Conservation (phyloP, 2,113 vertebrate species). For the Crotophaga sulcirostris region DNA sequence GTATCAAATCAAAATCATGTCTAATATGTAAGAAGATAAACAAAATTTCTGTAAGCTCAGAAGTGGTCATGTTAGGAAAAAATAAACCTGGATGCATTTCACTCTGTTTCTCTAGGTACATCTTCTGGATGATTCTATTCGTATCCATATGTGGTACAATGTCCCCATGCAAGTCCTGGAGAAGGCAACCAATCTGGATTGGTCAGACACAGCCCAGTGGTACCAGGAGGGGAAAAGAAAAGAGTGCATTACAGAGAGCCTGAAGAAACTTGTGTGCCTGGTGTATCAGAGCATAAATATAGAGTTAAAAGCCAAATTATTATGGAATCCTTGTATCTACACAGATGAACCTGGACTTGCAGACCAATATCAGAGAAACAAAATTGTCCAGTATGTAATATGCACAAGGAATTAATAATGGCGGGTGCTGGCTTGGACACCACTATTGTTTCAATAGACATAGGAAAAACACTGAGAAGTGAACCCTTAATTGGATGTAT, state of each 20-base stretch:
- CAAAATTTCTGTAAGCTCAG: not conserved
- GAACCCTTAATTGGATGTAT: not conserved
- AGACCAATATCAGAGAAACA: not conserved
- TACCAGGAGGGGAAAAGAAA: not conserved
- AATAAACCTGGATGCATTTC: not conserved
- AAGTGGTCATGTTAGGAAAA: not conserved
- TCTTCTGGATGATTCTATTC: not conserved
- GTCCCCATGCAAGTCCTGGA: not conserved
- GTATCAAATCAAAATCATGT: not conserved
- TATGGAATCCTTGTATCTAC: not conserved
- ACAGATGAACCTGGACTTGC: not conserved
- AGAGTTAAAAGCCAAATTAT: not conserved
- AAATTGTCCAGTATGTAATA: not conserved
- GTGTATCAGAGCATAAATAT: not conserved
- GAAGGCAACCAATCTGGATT: not conserved
- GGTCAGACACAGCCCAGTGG: not conserved
- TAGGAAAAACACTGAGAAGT: not conserved
- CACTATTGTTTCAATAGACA: not conserved
- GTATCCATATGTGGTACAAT: not conserved
- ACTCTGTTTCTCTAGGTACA: not conserved
- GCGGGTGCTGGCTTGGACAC: not conserved
- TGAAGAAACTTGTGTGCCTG: not conserved
- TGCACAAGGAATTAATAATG: not conserved
- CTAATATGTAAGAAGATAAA: not conserved
- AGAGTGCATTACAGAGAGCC: not conserved